Evolutionary conservation across 2,113 vertebrate species (phyloP).

Genomic region (Apeltes quadracus): DNA sequence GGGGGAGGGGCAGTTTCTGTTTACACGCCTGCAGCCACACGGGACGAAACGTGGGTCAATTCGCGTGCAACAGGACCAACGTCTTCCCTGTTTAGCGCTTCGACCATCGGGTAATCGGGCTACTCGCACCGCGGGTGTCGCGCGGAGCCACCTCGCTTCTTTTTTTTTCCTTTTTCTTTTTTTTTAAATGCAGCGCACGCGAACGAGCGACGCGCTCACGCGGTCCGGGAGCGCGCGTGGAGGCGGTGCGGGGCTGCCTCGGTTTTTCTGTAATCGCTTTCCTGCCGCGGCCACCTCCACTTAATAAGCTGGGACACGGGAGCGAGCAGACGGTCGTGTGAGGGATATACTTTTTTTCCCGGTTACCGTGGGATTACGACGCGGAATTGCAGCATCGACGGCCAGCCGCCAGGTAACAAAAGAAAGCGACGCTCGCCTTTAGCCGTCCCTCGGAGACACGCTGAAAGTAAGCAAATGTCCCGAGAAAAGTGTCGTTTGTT

Average conservation of each 20-base stretch:
- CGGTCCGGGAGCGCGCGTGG: constrained; percentile 77
- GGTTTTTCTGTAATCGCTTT: constrained; percentile 75
- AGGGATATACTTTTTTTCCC: constrained; percentile 63
- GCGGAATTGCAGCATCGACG: constrained; percentile 75
- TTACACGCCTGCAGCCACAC: background rate
- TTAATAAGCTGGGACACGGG: constrained; percentile 80
- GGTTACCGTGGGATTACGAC: constrained; percentile 70
- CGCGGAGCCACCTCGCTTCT: constrained; percentile 16
- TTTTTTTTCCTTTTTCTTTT: no score
- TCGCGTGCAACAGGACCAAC: background rate
- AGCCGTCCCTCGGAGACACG: constrained; percentile 34
- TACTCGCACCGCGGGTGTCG: background rate
- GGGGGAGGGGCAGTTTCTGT: background rate
- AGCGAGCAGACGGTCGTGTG: constrained; percentile 75
- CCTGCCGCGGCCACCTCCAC: constrained; percentile 76
- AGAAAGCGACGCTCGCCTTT: constrained; percentile 19
- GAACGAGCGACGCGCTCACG: constrained; percentile 68
- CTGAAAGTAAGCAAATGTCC: constrained; percentile 76
- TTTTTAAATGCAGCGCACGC: constrained; percentile 33
- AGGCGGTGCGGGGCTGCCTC: constrained; percentile 82
- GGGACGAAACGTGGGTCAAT: background rate
- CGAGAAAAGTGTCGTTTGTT: constrained; percentile 77
- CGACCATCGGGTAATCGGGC: background rate
- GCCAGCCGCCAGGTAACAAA: constrained; percentile 74
- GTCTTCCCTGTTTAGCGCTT: background rate